Evolutionary conservation across 1,140 invertebrate species (phyloP).

Genomic region (Notospermus geniculatus): DNA sequence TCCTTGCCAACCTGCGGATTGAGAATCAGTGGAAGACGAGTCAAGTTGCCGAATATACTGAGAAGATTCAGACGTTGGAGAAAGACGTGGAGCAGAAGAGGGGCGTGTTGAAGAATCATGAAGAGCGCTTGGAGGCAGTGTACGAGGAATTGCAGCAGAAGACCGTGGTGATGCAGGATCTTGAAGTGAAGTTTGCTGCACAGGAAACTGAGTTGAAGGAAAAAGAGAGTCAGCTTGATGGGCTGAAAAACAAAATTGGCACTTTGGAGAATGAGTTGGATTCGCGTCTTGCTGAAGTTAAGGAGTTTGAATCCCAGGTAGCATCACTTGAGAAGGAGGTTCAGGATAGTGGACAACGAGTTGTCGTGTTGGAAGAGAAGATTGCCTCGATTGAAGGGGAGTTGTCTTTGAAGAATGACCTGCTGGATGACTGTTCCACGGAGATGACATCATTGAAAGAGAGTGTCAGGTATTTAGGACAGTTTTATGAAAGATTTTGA

Average conservation of each 20-base stretch:
- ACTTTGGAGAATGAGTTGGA: constrained; percentile 5
- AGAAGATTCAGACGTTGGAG: neutral
- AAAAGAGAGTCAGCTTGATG: no score
- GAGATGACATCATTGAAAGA: neutral
- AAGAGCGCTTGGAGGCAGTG: no score
- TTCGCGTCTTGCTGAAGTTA: constrained; percentile 1
- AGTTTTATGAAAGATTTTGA: no score
- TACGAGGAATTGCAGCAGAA: no score
- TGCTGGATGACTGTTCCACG: neutral
- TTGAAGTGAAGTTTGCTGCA: no score
- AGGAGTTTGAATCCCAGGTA: neutral
- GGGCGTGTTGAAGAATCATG: neutral
- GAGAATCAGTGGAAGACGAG: no score
- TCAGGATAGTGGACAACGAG: neutral
- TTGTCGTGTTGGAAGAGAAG: neutral
- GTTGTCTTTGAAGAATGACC: neutral
- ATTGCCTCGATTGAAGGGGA: neutral
- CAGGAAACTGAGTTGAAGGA: no score
- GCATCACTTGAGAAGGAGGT: neutral
- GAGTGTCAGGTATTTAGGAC: neutral
- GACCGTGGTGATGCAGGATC: no score
- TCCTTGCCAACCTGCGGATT: no score
- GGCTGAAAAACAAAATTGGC: neutral
- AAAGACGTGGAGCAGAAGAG: constrained; percentile 6
- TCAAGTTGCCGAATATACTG: no score